These are phyloP conservation scores for Phrynocephalus vlangalii DNA, from an alignment of 2,797 vertebrate genomes.

Conservation along the genomic window DNA sequence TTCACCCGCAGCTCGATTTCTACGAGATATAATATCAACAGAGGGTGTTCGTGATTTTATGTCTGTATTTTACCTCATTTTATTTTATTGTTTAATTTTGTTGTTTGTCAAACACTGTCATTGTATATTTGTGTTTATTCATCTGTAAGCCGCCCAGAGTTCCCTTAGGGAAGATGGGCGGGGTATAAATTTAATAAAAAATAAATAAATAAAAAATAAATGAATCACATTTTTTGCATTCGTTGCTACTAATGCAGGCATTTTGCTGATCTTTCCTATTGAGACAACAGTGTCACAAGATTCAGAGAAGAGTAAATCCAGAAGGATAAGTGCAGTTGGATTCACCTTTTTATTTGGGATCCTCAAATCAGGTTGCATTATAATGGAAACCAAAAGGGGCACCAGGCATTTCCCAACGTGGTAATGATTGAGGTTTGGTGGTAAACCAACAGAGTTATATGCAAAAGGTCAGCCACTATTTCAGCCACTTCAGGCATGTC, in stretches of 20 bases:
- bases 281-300: not conserved
- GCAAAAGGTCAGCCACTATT: not conserved
- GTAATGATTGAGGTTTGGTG: not conserved
- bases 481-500: not conserved
- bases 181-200: too few species aligned
- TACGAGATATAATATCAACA: too few species aligned
- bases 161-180: too few species aligned
- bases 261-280: not conserved
- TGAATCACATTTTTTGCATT: not conserved
- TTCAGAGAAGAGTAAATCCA: not conserved
- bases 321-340: not conserved
- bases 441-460: not conserved
- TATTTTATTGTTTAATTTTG: too few species aligned
- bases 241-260: not conserved
- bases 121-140: too few species aligned
- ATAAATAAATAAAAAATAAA: too few species aligned
- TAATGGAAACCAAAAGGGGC: not conserved
- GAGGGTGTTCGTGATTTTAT: too few species aligned
- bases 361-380: not conserved
- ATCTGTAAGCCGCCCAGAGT: too few species aligned
- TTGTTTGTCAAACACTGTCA: too few species aligned
- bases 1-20: too few species aligned
- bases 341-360: not conserved
- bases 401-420: not conserved
- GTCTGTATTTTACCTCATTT: too few species aligned